Evolutionary conservation across 53 echinoderm and acorn worm genomes (phyloP), one percentile per base, ranked within the genome.

Genomic region (Echinometra lucunter): DNA sequence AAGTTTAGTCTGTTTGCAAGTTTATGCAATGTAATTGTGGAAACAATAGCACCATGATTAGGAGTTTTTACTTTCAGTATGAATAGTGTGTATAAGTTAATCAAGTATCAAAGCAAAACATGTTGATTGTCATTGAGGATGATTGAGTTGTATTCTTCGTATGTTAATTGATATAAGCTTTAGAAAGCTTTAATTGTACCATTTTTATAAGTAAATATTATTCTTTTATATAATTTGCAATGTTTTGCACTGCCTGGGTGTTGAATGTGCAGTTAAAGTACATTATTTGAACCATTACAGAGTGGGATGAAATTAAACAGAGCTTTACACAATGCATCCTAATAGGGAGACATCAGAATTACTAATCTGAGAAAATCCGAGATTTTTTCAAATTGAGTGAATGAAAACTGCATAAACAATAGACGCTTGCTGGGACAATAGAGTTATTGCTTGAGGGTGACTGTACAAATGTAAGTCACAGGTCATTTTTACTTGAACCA

Each of bases 341-440:
- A 3, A 19, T 47, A 85, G 85, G 28, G 28, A 85, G 85, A 85
- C 85, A 28, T 85, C 85, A 85, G 28, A 25, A 85, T 49, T 4
- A 1, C 85, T 85, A 85, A 85, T 85, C 85, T 85, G 85, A 49
- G 85, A 85, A 85, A 85, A 85, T 85, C 85, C 0, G 47, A 85
- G 49, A 85, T 85, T 85, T 85, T n/a, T n/a, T 85, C 9, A n/a
- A n/a, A 85, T n/a, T 85, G 85, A 28, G 12, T 85, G 85, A 85
- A 85, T 85, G 85, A 6, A 85, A 49, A 85, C 49, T 85, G 28
- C 85, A 28, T 30, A 85, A 85, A 47, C 85, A 47, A 85, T 85
- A 85, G 2, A n/a, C 11, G 85, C 49, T 49, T 7, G 45, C 30
- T 53, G 28, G 85, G 85, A 85, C 85, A 85, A 47, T 49, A 49